Percentiles rank a stretch among this genome's conserved stretches.
phyloP scores from a whole-genome alignment of 1,140 invertebrate genomes.

The Leptopilina clavipes region DNA sequence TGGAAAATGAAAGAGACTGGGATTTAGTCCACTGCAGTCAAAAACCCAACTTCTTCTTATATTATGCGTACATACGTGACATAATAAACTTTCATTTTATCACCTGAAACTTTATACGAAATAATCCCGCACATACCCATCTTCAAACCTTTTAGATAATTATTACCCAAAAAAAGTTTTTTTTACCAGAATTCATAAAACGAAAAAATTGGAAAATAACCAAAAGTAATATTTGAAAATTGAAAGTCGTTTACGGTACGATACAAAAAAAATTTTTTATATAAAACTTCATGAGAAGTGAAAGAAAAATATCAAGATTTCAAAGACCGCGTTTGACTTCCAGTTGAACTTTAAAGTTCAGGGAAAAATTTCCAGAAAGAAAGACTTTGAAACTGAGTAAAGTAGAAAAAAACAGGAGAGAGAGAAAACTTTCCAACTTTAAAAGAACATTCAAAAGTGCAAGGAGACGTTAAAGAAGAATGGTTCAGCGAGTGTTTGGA shows the following conservation, averaged over 20 bases:
- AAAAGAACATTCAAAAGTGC: conserved; percentile 34
- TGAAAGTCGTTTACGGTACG: neutral
- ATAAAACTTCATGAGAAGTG: neutral
- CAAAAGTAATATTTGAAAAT: neutral
- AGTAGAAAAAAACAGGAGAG: too few species aligned
- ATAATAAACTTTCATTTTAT: conserved; percentile 9
- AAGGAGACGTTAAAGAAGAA: conserved; percentile 26
- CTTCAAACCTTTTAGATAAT: too few species aligned
- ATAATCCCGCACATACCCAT: too few species aligned
- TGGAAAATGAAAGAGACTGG: conserved; percentile 24
- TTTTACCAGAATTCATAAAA: neutral
- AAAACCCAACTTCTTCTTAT: conserved; percentile 8
- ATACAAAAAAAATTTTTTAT: conserved; percentile 4
- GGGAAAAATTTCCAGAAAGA: conserved; percentile 18
- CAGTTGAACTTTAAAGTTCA: conserved; percentile 13
- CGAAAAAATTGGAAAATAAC: neutral
- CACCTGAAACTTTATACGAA: neutral
- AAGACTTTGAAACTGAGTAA: conserved; percentile 1
- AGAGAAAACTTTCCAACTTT: neutral
- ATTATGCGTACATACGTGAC: conserved; percentile 20
- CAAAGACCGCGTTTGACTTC: neutral
- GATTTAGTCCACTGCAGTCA: conserved; percentile 20
- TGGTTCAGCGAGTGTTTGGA: neutral
- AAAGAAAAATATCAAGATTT: conserved; percentile 23
- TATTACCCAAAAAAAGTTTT: neutral